These are phyloP conservation scores for Deroptyus accipitrinus DNA, from an alignment of 2,113 vertebrate species.

Conservation along the genomic window DNA sequence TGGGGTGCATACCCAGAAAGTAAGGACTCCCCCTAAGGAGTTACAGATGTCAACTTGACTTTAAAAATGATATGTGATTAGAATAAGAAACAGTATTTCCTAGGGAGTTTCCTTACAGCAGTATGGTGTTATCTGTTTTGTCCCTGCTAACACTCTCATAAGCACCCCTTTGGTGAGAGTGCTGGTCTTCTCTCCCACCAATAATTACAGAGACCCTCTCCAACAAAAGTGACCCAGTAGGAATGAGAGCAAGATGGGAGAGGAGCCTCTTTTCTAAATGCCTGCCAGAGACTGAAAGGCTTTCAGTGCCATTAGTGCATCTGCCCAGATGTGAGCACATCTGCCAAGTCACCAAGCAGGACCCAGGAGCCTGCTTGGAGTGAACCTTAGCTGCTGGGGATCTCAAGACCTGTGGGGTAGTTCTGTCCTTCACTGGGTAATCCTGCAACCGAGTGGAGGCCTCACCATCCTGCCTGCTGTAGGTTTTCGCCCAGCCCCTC, in stretches of 20 bases:
- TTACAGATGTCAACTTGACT: neutral
- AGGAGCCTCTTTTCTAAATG: neutral
- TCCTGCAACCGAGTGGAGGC: neutral
- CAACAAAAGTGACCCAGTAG: neutral
- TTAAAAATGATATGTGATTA: neutral
- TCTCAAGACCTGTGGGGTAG: neutral
- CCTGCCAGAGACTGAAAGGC: neutral
- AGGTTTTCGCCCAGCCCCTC: neutral
- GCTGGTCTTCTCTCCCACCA: neutral
- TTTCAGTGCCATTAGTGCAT: neutral
- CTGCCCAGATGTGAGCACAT: neutral
- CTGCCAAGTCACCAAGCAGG: neutral
- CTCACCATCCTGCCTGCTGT: neutral
- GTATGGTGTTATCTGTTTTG: neutral
- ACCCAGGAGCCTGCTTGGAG: neutral
- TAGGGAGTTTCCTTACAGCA: neutral
- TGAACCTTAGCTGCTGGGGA: neutral
- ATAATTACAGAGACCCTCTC: neutral
- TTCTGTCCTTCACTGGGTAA: neutral
- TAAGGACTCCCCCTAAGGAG: neutral
- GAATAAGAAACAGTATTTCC: neutral
- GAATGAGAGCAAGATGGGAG: neutral
- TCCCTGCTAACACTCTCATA: neutral
- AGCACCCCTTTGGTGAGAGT: neutral
- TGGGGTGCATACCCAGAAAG: neutral